These are phyloP conservation scores for Bellardia bayeri DNA, from an alignment of 2,888 invertebrate species.

Conservation along the genomic window DNA sequence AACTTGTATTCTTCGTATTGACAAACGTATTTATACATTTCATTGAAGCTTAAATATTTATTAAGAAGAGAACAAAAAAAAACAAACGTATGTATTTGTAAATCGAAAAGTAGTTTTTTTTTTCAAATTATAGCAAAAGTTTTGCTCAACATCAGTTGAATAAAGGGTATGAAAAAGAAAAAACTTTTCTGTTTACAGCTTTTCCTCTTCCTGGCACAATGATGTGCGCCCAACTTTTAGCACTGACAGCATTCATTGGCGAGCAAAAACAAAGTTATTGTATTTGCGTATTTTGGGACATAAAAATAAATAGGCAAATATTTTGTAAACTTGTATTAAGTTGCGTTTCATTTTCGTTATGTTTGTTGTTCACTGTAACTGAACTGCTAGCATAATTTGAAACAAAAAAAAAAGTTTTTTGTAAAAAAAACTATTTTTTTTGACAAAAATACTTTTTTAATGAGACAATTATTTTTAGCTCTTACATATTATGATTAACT, in stretches of 20 bases:
- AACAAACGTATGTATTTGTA: neutral
- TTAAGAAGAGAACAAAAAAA: neutral
- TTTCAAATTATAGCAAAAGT: constrained; percentile 48
- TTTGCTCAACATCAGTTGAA: neutral
- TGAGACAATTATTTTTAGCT: too few relatives aligned
- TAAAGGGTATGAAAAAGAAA: neutral
- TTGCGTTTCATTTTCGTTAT: constrained; percentile 16
- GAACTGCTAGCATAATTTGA: too few relatives aligned
- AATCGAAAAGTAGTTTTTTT: constrained; percentile 41
- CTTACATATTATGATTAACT: too few relatives aligned
- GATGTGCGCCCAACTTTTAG: constrained; percentile 17
- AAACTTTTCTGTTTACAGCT: constrained; percentile 33
- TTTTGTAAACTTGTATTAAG: constrained; percentile 24
- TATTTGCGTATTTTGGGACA: neutral
- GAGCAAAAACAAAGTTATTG: neutral
- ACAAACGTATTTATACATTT: constrained; percentile 21
- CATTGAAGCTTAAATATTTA: constrained; percentile 2
- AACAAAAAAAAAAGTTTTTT: too few relatives aligned
- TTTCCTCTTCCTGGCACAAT: constrained; percentile 42
- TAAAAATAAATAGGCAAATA: constrained; percentile 11
- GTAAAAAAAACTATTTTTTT: too few relatives aligned
- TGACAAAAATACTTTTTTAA: too few relatives aligned
- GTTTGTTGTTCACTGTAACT: neutral
- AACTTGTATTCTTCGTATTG: constrained; percentile 6
- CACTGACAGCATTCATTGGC: neutral